These are phyloP conservation scores for Aradophagus sp. DNA, from an alignment of 1,140 invertebrate species.

Conservation along the genomic window DNA sequence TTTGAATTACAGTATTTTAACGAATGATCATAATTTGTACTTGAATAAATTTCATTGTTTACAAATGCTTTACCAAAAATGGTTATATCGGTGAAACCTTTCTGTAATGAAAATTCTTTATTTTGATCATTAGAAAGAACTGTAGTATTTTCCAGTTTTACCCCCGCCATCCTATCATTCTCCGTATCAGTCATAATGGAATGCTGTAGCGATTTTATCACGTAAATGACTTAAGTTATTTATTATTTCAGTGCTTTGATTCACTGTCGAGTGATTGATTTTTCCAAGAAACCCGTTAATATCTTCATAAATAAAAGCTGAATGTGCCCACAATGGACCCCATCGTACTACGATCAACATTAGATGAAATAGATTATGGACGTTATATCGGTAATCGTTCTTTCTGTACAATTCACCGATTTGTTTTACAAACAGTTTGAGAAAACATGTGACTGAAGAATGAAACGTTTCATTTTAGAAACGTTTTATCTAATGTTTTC, in stretches of 20 bases:
- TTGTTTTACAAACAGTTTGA: neutral
- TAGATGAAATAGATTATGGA: conserved; percentile 49
- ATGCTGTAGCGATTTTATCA: conserved; percentile 1
- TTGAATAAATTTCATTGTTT: conserved; percentile 3
- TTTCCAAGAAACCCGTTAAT: conserved; percentile 44
- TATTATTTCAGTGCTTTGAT: conserved; percentile 41
- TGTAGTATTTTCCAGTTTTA: neutral
- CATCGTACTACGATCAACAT: conserved; percentile 39
- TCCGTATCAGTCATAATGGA: too few species aligned
- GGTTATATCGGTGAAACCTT: neutral
- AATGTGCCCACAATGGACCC: conserved; percentile 51
- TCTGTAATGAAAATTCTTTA: neutral
- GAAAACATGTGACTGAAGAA: too few species aligned
- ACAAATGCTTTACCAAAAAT: conserved; percentile 10
- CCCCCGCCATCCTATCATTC: neutral
- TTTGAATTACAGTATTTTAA: conserved; percentile 9
- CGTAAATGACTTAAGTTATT: conserved; percentile 29
- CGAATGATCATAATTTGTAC: conserved; percentile 8
- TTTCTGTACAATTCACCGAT: conserved; percentile 27
- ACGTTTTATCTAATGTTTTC: too few species aligned
- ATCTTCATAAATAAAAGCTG: conserved; percentile 52
- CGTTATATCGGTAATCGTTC: conserved; percentile 28
- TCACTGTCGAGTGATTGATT: conserved; percentile 36
- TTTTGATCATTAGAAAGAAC: neutral
- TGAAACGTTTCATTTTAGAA: too few species aligned